These are phyloP conservation scores for Pampus argenteus DNA, from an alignment of 2,797 vertebrate species.

Conservation along the genomic window DNA sequence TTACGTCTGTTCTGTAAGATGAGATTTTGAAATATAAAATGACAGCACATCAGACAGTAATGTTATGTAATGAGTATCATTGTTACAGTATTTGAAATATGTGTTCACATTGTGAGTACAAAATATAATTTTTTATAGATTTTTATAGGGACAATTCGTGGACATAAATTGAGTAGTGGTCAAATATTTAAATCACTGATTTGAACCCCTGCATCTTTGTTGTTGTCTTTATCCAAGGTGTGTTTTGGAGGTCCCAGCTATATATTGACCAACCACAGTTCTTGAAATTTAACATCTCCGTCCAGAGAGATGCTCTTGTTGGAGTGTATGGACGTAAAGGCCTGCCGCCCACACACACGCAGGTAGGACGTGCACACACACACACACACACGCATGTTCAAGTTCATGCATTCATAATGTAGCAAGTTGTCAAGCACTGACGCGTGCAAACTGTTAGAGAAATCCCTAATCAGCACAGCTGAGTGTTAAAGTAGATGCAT, in stretches of 20 bases:
- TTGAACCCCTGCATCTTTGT: neutral
- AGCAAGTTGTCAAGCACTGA: neutral
- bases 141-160: neutral
- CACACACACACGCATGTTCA: neutral
- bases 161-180: neutral
- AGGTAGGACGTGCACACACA: conserved; percentile 81
- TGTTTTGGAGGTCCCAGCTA: conserved; percentile 98
- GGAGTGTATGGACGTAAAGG: conserved; percentile 98
- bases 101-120: neutral
- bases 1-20: too few relatives aligned
- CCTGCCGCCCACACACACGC: conserved; percentile 96
- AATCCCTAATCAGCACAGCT: neutral
- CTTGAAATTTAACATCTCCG: conserved; percentile 99
- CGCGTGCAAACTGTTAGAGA: neutral
- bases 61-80: too few relatives aligned
- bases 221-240: conserved; percentile 76
- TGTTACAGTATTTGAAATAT: neutral
- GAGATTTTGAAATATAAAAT: too few relatives aligned
- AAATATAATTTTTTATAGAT: too few relatives aligned
- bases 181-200: neutral
- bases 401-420: neutral
- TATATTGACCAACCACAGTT: conserved; percentile 98
- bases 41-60: too few relatives aligned
- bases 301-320: conserved; percentile 95
- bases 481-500: neutral